Percentiles rank a stretch among this genome's conserved stretches.
Conservation (phyloP, 2,888 invertebrate species). For the Timema cristinae region DNA sequence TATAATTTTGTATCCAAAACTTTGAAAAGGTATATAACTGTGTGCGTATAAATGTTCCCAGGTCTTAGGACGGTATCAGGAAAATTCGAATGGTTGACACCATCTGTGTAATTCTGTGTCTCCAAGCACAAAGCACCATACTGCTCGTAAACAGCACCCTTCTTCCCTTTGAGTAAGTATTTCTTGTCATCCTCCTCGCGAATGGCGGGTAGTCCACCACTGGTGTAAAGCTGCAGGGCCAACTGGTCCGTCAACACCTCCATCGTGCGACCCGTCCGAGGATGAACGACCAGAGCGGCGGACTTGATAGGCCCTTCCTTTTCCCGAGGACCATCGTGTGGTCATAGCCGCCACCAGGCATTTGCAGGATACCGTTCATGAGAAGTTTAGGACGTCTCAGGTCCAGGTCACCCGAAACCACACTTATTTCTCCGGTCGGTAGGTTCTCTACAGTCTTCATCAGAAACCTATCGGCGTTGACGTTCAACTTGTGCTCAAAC, state of each 20-base stretch:
- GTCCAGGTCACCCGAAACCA: slow-evolving; percentile 52
- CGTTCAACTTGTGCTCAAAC: slow-evolving; percentile 63
- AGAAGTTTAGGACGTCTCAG: slow-evolving; percentile 47
- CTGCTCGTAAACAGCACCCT: slow-evolving; percentile 62
- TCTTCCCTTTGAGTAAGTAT: slow-evolving; percentile 61
- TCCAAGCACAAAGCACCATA: slow-evolving; percentile 85
- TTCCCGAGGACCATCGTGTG: slow-evolving; percentile 69
- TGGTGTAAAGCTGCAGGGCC: slow-evolving; percentile 87
- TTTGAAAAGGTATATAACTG: slow-evolving; percentile 71
- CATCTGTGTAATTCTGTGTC: slow-evolving; percentile 91
- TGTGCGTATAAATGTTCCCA: slow-evolving; percentile 66
- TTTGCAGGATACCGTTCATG: slow-evolving; percentile 38
- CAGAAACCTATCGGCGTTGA: slow-evolving; percentile 75
- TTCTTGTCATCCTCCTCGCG: background rate
- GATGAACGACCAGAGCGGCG: slow-evolving; percentile 55
- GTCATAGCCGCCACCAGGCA: slow-evolving; percentile 73
- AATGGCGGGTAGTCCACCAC: slow-evolving; percentile 64
- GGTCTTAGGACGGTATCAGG: slow-evolving; percentile 70
- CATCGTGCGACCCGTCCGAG: slow-evolving; percentile 64
- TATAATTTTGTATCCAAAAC: slow-evolving; percentile 23
- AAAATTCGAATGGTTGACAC: slow-evolving; percentile 79
- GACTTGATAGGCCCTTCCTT: background rate
- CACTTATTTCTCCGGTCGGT: slow-evolving; percentile 59
- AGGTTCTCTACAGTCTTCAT: slow-evolving; percentile 65
- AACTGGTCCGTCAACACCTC: slow-evolving; percentile 84